phyloP scores from a whole-genome alignment of 2,797 vertebrate genomes.

The Florisuga fusca region DNA sequence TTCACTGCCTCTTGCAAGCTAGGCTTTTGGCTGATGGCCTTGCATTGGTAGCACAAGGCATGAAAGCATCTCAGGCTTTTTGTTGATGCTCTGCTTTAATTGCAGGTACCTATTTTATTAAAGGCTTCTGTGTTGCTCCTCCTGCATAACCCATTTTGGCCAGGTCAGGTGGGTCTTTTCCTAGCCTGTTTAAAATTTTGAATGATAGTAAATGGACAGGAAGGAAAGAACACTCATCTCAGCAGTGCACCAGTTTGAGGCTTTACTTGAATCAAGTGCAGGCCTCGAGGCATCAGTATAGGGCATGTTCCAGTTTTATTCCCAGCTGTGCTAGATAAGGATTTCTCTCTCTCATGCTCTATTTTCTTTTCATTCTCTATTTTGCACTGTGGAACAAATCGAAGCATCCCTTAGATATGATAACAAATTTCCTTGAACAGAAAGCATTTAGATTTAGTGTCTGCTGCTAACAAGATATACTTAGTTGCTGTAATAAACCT shows the following conservation, averaged over 20 bases:
- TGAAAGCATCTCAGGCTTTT: background rate
- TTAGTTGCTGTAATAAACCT: background rate
- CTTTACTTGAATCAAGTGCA: background rate
- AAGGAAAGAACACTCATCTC: background rate
- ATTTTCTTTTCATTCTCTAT: background rate
- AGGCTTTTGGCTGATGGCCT: background rate
- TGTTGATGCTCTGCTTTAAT: background rate
- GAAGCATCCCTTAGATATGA: background rate
- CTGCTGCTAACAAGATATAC: background rate
- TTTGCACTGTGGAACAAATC: background rate
- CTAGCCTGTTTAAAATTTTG: background rate
- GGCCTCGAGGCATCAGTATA: background rate
- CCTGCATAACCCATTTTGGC: background rate
- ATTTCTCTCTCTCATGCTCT: background rate
- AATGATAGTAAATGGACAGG: background rate
- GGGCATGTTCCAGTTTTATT: background rate
- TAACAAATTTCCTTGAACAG: background rate
- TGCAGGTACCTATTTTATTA: background rate
- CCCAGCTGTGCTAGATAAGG: rapidly evolving
- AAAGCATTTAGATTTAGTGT: background rate
- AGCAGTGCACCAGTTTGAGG: rapidly evolving
- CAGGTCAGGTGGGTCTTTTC: background rate
- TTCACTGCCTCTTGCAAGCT: background rate
- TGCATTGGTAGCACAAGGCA: background rate
- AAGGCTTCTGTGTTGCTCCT: background rate